Conservation (phyloP, 2,797 vertebrate genomes). For the Gambusia yucatana region DNA sequence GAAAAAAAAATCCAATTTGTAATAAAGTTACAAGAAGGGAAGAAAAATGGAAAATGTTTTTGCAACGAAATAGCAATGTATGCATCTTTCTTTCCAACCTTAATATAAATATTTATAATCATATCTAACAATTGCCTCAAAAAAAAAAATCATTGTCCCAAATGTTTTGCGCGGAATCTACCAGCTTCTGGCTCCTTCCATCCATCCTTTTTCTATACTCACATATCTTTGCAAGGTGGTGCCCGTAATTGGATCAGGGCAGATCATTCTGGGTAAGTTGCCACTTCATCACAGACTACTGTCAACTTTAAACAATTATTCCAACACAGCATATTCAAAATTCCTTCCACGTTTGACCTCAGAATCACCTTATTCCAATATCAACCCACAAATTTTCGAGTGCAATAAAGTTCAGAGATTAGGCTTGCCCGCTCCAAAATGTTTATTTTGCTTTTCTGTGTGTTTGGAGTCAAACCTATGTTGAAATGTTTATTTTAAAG, state of each 20-base stretch:
- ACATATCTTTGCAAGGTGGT: no score
- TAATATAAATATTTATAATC: no score
- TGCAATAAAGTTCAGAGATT: background rate
- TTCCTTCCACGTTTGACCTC: background rate
- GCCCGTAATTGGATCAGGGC: no score
- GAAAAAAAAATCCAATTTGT: background rate
- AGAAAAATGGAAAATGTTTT: background rate
- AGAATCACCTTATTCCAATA: background rate
- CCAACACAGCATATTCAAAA: background rate
- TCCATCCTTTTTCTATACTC: no score
- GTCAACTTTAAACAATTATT: background rate
- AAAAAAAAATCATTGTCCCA: no score
- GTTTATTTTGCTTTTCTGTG: background rate
- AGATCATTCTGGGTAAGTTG: no score
- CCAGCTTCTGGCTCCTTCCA: no score
- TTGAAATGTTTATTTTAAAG: background rate
- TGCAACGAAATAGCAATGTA: background rate
- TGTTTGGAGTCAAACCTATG: background rate
- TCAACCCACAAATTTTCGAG: background rate
- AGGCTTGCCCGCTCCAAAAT: background rate
- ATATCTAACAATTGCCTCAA: no score
- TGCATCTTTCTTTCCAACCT: background rate
- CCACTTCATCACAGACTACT: no score
- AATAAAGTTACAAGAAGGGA: background rate
- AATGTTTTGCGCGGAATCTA: no score